phyloP scores from a whole-genome alignment of 2,888 invertebrate genomes.

The Atethmia centrago region DNA sequence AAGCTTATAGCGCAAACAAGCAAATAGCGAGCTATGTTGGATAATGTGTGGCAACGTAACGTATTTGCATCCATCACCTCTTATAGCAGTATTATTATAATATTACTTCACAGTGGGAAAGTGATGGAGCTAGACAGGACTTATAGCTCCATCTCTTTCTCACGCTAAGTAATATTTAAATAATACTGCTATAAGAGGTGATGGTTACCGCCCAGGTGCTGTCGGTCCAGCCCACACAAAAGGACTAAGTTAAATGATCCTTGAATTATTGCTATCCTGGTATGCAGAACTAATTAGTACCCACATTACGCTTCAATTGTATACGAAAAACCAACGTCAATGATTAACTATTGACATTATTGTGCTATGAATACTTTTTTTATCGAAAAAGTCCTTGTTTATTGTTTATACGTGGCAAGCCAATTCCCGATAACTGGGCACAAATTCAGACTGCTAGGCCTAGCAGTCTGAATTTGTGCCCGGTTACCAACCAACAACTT shows the following conservation, averaged over 20 bases:
- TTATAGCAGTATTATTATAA: no score
- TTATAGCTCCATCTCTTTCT: no score
- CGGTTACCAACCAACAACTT: no score
- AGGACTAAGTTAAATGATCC: conserved; percentile 54
- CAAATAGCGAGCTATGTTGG: conserved; percentile 49
- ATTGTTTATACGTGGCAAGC: background rate
- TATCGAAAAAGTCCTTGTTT: background rate
- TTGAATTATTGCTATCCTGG: conserved; percentile 62
- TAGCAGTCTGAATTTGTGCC: no score
- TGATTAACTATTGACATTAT: background rate
- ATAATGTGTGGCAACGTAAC: conserved; percentile 52
- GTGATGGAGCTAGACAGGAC: no score
- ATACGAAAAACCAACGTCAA: background rate
- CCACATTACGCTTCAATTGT: background rate
- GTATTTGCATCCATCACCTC: conserved; percentile 61
- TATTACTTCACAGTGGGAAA: no score
- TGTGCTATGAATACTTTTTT: background rate
- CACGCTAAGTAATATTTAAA: no score
- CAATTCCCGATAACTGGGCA: background rate
- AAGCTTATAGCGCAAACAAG: conserved; percentile 43
- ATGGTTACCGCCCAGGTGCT: no score
- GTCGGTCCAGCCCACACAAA: conserved; percentile 45
- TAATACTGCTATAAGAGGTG: no score
- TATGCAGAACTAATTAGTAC: conserved; percentile 48
- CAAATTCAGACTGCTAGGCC: no score